Base-by-base conservation (phyloP, 2,113 vertebrate genomes). In the Pyxicephalus adspersus region DNA sequence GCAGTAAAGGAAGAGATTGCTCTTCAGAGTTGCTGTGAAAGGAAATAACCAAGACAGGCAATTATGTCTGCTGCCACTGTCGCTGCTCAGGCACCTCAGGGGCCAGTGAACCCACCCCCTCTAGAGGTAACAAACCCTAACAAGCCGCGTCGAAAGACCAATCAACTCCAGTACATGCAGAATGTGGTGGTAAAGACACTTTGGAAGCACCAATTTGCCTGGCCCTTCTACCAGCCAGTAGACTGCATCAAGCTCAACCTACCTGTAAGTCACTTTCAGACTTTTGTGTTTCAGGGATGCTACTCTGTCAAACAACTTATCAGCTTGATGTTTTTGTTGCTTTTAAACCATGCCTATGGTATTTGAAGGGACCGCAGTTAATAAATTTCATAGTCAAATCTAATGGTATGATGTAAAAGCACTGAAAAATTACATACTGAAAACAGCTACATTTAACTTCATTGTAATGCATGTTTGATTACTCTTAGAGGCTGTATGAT, bases 211-310 rank as follows among this genome's bases (percentile, higher is more conserved):
- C 96, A 96, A 88, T 99, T 96, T 1, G 93, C 98, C 18, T 99
- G 98, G 97, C 98, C 97, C 38, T 99, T 99, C 85, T 94, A 98
- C 86, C 91, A 94, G 64, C 98, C 98, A 0, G 98, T 99, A 0
- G 97, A 99, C 22, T 96, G 96, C 0, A 87, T 96, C 81, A 91
- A 94, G 79, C 87, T 99, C 11, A 94, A 93, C 83, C 89, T 99
- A 78, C 92, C 96, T 0, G 98, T 99, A 84, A 77, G 96, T 92
- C 22, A 8, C 6, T 26, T 5, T 0, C 5, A 23, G 38, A 13
- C 38, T 13, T 11, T 45, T 60, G 7, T n/a, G 18, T 25, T 60
- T 13, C 20, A 25, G 58, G 58, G 18, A n/a, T 5, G 57, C 19
- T 60, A 23, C 57, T n/a, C 22, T 58, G 22, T 20, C 2, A 19